phyloP scores from a whole-genome alignment of 2,888 invertebrate species.

The Zootermopsis nevadensis region DNA sequence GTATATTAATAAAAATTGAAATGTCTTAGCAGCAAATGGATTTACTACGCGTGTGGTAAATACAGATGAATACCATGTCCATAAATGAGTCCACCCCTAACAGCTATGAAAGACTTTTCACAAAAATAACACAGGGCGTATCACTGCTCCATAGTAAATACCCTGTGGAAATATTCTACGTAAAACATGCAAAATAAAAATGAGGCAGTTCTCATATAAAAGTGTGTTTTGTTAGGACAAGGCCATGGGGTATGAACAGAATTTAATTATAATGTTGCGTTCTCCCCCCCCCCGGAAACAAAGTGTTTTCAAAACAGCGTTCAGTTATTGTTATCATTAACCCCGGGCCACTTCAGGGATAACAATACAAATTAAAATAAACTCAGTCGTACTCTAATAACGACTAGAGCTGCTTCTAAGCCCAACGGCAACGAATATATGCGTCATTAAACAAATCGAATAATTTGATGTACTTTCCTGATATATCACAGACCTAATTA shows the following conservation, averaged over 20 bases:
- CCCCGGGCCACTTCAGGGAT: neutral
- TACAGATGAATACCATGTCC: neutral
- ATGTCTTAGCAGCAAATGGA: too few relatives aligned
- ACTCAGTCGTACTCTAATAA: neutral
- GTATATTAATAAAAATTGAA: too few relatives aligned
- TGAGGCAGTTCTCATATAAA: neutral
- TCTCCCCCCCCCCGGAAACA: neutral
- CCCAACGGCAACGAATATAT: too few relatives aligned
- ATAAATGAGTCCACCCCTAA: neutral
- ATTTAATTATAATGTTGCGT: constrained; percentile 8
- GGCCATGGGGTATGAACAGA: neutral
- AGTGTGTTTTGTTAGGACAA: neutral
- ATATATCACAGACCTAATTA: too few relatives aligned
- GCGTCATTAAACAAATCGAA: too few relatives aligned
- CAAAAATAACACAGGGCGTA: neutral
- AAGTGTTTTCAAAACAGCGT: neutral
- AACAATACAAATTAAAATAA: neutral
- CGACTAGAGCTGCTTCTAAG: neutral
- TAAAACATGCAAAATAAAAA: neutral
- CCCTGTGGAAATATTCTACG: neutral
- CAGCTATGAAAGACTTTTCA: neutral
- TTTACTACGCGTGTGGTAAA: neutral
- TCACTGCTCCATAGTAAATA: neutral
- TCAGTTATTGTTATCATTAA: neutral
- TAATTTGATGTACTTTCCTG: too few relatives aligned